phyloP scores from a whole-genome alignment of 2,888 invertebrate genomes.

The Cerastoderma edule region DNA sequence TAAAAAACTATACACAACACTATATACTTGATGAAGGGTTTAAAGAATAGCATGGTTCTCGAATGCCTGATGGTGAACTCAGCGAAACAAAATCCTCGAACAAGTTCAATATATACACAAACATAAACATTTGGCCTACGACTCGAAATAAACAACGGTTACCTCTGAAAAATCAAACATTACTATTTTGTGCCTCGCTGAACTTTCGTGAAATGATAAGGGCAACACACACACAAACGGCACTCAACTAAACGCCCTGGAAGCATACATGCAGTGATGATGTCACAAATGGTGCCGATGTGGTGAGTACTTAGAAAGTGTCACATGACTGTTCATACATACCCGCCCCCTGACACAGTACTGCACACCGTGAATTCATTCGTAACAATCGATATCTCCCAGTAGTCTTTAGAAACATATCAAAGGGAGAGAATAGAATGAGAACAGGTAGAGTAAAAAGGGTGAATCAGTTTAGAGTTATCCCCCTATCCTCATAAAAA shows the following conservation, averaged over 20 bases:
- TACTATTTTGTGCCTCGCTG: too few species aligned
- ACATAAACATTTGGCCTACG: neutral
- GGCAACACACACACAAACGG: constrained; percentile 21
- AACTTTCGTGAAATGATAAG: constrained; percentile 23
- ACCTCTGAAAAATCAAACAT: constrained; percentile 24
- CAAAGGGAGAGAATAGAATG: constrained; percentile 2
- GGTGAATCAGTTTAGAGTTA: neutral
- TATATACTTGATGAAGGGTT: neutral
- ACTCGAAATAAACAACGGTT: constrained; percentile 13
- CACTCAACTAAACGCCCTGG: constrained; percentile 20
- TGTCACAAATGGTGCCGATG: constrained; percentile 15
- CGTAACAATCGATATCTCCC: constrained; percentile 30
- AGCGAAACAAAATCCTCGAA: constrained; percentile 6
- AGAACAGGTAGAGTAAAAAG: neutral
- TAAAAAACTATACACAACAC: too few species aligned
- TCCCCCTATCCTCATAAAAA: neutral
- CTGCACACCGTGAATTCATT: constrained; percentile 57
- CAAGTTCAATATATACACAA: constrained; percentile 15
- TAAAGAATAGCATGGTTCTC: neutral
- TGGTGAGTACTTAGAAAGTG: constrained; percentile 14
- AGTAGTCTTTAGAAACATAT: constrained; percentile 17
- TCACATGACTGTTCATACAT: constrained; percentile 41
- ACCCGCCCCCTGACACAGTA: constrained; percentile 51
- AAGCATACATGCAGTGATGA: constrained; percentile 27
- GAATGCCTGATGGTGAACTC: constrained; percentile 12